A percentile compares a stretch with the other conserved stretches of the same genome.
Evolutionary conservation across 2,888 invertebrate species (phyloP).

Genomic region (Tigriopus californicus): DNA sequence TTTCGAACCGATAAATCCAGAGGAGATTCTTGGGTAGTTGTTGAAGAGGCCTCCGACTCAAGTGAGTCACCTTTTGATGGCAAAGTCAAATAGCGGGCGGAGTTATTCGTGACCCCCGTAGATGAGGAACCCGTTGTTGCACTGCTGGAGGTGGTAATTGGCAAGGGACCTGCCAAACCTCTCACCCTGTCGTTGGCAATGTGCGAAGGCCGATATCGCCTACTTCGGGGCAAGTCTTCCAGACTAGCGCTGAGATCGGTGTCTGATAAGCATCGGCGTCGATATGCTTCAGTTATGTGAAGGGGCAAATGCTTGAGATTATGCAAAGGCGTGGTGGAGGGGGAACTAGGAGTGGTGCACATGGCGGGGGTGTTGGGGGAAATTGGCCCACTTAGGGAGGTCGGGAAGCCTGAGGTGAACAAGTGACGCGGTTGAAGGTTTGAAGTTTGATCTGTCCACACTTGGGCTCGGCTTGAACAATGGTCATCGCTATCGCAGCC

Average conservation of each 20-base stretch:
- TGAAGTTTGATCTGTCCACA: not conserved
- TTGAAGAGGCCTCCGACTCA: conserved; percentile 39
- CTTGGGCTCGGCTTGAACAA: not conserved
- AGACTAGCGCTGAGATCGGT: conserved; percentile 32
- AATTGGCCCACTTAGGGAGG: conserved; percentile 18
- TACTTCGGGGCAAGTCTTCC: conserved; percentile 21
- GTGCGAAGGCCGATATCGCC: conserved; percentile 21
- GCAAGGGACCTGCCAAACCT: not conserved
- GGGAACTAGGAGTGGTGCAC: conserved; percentile 20
- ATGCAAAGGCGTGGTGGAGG: conserved; percentile 21
- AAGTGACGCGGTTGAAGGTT: not conserved
- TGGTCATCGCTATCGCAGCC: not conserved
- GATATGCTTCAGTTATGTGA: conserved; percentile 39
- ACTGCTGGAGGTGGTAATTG: conserved; percentile 13
- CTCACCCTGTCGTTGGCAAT: not conserved
- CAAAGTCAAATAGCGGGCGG: conserved; percentile 6
- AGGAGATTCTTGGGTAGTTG: conserved; percentile 50
- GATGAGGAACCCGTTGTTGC: not conserved
- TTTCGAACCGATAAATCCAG: conserved; percentile 61
- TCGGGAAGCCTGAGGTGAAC: not conserved
- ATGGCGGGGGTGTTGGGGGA: conserved; percentile 22
- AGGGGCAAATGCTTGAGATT: conserved; percentile 20
- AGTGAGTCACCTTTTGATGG: conserved; percentile 30
- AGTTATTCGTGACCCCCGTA: conserved; percentile 25
- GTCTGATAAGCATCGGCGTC: conserved; percentile 44